phyloP scores from a whole-genome alignment of 2,888 invertebrate species.

The Eucera pruinosa region DNA sequence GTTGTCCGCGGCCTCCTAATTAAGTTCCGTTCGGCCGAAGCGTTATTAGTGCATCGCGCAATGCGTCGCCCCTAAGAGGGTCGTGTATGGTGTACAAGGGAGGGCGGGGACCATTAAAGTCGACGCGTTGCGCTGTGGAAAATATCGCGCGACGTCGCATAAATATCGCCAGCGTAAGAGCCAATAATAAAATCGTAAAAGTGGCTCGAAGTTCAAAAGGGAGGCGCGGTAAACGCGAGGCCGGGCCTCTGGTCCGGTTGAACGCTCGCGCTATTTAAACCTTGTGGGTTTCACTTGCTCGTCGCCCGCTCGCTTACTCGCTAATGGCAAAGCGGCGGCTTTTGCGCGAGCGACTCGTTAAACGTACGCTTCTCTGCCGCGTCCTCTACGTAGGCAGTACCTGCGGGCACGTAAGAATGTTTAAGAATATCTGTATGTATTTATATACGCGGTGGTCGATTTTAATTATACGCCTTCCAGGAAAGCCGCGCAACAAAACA shows the following conservation, averaged over 20 bases:
- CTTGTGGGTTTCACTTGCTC: constrained; percentile 50
- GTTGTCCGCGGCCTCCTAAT: constrained; percentile 60
- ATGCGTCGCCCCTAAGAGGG: constrained; percentile 53
- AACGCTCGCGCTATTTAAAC: constrained; percentile 74
- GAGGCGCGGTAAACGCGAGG: constrained; percentile 57
- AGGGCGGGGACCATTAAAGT: constrained; percentile 69
- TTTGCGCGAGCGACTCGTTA: constrained; percentile 70
- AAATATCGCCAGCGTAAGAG: constrained; percentile 72
- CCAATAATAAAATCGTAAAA: constrained; percentile 79
- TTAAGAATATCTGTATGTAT: constrained; percentile 35
- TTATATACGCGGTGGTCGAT: constrained; percentile 49
- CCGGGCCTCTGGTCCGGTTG: constrained; percentile 57
- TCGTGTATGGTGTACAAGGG: constrained; percentile 23
- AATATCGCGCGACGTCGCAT: constrained; percentile 72
- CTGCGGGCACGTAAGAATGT: constrained; percentile 24
- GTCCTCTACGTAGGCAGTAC: constrained; percentile 38
- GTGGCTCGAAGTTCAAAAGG: constrained; percentile 72
- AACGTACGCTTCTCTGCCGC: constrained; percentile 45
- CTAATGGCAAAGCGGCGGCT: constrained; percentile 75
- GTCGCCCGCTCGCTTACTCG: constrained; percentile 62
- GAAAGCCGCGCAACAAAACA: constrained; percentile 3
- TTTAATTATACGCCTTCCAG: constrained; percentile 29
- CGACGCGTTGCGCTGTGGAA: constrained; percentile 69
- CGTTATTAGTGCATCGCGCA: constrained; percentile 65
- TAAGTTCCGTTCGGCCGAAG: constrained; percentile 67